phyloP scores from a whole-genome alignment of 2,113 vertebrate species.

The Phaethon lepturus region DNA sequence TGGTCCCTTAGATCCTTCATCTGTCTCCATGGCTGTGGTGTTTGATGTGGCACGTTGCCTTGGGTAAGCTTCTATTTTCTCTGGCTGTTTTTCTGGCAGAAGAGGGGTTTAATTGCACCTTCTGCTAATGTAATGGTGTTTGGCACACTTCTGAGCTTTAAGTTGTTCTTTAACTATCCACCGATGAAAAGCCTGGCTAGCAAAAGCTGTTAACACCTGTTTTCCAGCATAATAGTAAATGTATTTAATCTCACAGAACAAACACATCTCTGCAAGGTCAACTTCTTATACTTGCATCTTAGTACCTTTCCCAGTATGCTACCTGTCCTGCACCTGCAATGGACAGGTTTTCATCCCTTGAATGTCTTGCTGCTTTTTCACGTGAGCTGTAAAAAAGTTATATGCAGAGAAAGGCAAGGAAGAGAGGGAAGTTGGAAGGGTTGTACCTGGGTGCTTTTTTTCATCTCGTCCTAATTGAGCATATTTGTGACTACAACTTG shows the following conservation, averaged over 20 bases:
- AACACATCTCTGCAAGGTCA: not conserved
- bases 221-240: not conserved
- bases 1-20: not conserved
- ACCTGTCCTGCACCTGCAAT: not conserved
- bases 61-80: not conserved
- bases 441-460: not conserved
- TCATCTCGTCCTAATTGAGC: not conserved
- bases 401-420: not conserved
- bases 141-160: not conserved
- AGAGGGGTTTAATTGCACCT: not conserved
- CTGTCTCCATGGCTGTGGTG: not conserved
- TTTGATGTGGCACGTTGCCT: not conserved
- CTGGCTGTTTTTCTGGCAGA: not conserved
- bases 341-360: not conserved
- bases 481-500: not conserved
- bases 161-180: not conserved
- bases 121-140: not conserved
- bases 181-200: not conserved
- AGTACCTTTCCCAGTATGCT: not conserved
- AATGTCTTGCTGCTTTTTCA: not conserved
- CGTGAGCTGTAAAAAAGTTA: not conserved
- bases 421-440: not conserved
- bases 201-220: not conserved
- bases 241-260: not conserved
- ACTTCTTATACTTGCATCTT: not conserved